Base-by-base conservation (phyloP, 2,888 invertebrate species). In the Cristatella mucedo region DNA sequence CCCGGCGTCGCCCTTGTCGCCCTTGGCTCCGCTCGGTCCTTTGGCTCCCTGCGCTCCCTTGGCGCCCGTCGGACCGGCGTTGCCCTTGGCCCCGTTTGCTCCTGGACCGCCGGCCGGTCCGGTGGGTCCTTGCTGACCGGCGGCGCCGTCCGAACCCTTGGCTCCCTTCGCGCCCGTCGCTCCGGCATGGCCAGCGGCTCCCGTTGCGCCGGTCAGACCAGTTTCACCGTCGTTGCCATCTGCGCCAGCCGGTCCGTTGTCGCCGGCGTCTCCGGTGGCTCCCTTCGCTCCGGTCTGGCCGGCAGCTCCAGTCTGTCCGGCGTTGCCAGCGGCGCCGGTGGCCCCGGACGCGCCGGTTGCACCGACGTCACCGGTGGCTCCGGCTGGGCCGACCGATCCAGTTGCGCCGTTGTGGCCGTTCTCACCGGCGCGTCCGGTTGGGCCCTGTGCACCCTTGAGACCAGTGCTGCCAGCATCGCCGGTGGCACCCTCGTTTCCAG, bases 11-110 rank as follows among this genome's bases (percentile, higher is more conserved):
- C 41, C 41, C n/a, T 34, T 21, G n/a, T 13, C 6, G 16, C 41
- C 41, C 22, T 29, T 40, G 13, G 34, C 19, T 21, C 46, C 46
- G 20, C 21, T 11, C 16, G 41, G 32, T 40, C 47, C 47, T 9
- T 21, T 33, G 7, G 30, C 34, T 24, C 46, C 46, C 15, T 41
- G 37, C 11, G 24, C 21, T 37, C 44, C 44, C 20, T 38, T 22
- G 6, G 22, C n/a, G 33, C 44, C 44, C 16, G 33, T 20, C 16
- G 13, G 22, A 19, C 44, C 44, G 16, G 15, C 20, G 18, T 32
- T 30, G 15, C 44, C 42, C 2, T 15, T 29, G 2, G 21, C 11
- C 15, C 36, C 36, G 15, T 20, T 20, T 4, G 24, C 4, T 6
- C 36, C 36, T 15, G 18, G n/a, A 6, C 24, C 16, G 26, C 36